Conservation (phyloP, 2,113 vertebrate genomes). For the Xyrauchen texanus region DNA sequence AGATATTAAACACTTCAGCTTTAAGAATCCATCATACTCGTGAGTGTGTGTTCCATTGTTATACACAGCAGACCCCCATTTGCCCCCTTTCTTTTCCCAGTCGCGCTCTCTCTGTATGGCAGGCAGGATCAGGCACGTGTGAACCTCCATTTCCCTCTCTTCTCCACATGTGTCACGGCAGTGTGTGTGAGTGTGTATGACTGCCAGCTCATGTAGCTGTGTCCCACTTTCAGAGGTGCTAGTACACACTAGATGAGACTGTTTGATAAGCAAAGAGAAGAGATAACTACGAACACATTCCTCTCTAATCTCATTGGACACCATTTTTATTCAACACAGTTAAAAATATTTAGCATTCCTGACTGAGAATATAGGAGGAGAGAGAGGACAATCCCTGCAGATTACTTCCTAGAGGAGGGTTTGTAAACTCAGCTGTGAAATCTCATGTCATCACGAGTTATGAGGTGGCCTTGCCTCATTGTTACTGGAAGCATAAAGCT, state of each 20-base stretch:
- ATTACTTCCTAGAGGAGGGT: too few species aligned
- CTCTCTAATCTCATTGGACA: conserved; percentile 26
- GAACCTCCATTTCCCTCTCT: background rate
- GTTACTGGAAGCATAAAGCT: background rate
- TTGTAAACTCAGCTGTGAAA: background rate
- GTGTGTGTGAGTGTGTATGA: conserved; percentile 18
- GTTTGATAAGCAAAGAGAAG: conserved; percentile 13
- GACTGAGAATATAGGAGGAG: background rate
- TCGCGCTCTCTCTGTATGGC: too few species aligned
- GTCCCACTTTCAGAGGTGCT: conserved; percentile 26
- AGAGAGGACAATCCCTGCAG: background rate
- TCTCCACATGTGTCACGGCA: background rate
- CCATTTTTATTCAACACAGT: conserved; percentile 21
- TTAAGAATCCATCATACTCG: too few species aligned
- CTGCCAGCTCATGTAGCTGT: conserved; percentile 1
- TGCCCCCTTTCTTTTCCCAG: too few species aligned
- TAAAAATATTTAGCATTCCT: conserved; percentile 26
- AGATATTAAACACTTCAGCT: too few species aligned
- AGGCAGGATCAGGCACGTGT: background rate
- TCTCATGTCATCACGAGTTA: background rate
- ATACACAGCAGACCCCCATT: too few species aligned
- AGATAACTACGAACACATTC: conserved; percentile 10
- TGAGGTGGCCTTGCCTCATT: background rate
- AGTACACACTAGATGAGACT: conserved; percentile 21
- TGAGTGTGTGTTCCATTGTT: too few species aligned